Conservation (phyloP, 2,888 invertebrate genomes). For the Eupithecia inturbata region DNA sequence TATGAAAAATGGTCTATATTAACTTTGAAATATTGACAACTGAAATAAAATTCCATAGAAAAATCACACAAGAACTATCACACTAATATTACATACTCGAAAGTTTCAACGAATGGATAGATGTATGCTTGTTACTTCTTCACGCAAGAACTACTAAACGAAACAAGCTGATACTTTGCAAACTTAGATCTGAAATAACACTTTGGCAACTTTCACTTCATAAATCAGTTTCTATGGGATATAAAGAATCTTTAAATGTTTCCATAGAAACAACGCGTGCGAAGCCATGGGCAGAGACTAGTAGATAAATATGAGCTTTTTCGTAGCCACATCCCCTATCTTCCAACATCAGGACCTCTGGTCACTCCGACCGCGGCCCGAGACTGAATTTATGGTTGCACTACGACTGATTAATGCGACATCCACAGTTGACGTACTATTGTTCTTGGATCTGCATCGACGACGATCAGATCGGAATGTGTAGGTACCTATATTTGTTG, state of each 20-base stretch:
- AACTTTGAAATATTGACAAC: neutral
- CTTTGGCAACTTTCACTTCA: neutral
- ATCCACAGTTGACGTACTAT: slow-evolving; percentile 79
- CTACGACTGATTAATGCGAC: slow-evolving; percentile 83
- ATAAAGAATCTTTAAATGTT: neutral
- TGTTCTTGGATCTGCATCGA: slow-evolving; percentile 80
- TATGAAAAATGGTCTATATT: neutral
- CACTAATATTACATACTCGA: neutral
- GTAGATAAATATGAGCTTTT: neutral
- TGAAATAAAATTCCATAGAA: neutral
- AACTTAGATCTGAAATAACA: neutral
- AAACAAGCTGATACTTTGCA: neutral
- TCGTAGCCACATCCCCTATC: slow-evolving; percentile 42
- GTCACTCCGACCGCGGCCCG: slow-evolving; percentile 67
- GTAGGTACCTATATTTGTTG: slow-evolving; percentile 56
- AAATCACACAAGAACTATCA: neutral
- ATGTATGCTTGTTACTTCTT: neutral
- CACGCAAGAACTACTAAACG: neutral
- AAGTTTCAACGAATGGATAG: too few relatives aligned
- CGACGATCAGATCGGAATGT: slow-evolving; percentile 68
- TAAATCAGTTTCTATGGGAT: neutral
- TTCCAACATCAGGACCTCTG: slow-evolving; percentile 50
- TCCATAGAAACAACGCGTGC: too few relatives aligned
- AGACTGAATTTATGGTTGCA: slow-evolving; percentile 83
- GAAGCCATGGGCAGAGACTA: neutral